These are phyloP conservation scores for Platichthys flesus DNA, from an alignment of 2,113 vertebrate genomes.

Conservation along the genomic window DNA sequence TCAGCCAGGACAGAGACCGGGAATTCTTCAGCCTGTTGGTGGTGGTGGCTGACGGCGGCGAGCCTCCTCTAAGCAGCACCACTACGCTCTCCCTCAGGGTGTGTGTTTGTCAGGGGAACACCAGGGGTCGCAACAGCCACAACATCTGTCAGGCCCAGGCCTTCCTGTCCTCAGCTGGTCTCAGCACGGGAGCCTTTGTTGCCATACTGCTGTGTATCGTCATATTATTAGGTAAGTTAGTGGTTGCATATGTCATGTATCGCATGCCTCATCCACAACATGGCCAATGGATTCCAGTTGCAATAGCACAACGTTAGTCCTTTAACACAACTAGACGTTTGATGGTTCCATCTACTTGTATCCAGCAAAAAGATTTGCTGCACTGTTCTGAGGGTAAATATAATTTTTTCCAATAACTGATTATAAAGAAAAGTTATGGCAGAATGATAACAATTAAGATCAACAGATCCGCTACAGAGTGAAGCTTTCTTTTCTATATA, in stretches of 20 bases:
- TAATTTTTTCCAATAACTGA: too few species aligned
- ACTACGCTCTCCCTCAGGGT: constrained; percentile 89
- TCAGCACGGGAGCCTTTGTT: constrained; percentile 93
- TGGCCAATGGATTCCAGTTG: too few species aligned
- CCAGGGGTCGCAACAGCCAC: constrained; percentile 70
- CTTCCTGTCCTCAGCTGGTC: constrained; percentile 90
- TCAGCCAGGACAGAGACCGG: constrained; percentile 83
- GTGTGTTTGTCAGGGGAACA: constrained; percentile 86
- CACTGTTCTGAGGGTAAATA: too few species aligned
- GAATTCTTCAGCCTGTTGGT: constrained; percentile 88
- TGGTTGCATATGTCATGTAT: neutral
- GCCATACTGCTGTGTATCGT: constrained; percentile 93
- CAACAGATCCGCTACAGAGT: too few species aligned
- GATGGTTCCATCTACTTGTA: too few species aligned
- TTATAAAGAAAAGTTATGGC: too few species aligned
- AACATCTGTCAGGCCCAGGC: constrained; percentile 88
- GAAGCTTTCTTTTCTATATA: too few species aligned
- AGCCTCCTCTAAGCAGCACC: constrained; percentile 91
- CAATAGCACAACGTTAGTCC: neutral
- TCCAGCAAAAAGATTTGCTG: too few species aligned
- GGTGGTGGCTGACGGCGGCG: constrained; percentile 89
- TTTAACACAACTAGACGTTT: too few species aligned
- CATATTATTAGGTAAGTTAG: constrained; percentile 89
- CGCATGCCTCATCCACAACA: too few species aligned
- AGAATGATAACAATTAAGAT: too few species aligned